phyloP scores from a whole-genome alignment of 2,797 vertebrate species.

The Chiroxiphia lanceolata region DNA sequence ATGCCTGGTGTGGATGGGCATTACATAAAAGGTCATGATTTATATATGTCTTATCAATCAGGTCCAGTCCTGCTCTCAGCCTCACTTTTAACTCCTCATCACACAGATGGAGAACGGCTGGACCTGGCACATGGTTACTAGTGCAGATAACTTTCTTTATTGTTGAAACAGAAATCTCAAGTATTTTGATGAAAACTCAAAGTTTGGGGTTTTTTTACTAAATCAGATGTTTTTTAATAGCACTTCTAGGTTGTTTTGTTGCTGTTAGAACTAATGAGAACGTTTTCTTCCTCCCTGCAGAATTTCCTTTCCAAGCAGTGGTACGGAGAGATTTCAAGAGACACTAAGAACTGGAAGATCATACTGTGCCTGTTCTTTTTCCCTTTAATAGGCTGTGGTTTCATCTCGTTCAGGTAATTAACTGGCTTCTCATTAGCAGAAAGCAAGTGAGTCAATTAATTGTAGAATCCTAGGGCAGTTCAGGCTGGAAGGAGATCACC shows the following conservation, averaged over 20 bases:
- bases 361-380: slow-evolving; percentile 79
- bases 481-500: background rate
- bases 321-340: slow-evolving; percentile 83
- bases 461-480: background rate
- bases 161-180: background rate
- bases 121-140: background rate
- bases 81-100: background rate
- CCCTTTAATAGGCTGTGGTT: slow-evolving; percentile 79
- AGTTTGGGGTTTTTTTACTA: background rate
- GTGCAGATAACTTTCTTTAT: background rate
- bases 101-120: background rate
- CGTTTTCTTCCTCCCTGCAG: slow-evolving; percentile 51
- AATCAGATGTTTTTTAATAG: background rate
- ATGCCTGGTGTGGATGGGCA: background rate
- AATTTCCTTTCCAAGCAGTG: slow-evolving; percentile 84
- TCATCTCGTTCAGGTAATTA: slow-evolving; percentile 81
- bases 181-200: background rate
- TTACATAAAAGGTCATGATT: background rate
- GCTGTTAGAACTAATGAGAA: background rate
- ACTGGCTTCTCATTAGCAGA: background rate
- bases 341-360: slow-evolving; percentile 85
- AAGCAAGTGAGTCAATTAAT: background rate
- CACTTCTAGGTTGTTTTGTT: background rate
- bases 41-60: background rate
- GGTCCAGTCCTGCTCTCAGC: background rate